phyloP scores from a whole-genome alignment of 64 coral and sea anemone genomes.

The Stylophora pistillata region DNA sequence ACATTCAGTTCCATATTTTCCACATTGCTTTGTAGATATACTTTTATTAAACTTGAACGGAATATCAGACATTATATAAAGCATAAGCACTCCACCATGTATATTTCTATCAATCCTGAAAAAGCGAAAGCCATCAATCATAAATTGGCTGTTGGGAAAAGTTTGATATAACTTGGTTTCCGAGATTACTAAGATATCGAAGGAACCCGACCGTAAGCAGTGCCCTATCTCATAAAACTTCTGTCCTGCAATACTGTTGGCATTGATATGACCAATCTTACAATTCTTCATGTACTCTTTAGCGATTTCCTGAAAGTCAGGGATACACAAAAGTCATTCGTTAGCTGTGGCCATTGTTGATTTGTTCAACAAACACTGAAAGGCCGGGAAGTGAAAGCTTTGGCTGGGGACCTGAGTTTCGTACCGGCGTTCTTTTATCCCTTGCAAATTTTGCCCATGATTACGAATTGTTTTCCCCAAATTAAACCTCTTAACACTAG shows the following conservation, averaged over 20 bases:
- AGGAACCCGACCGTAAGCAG: neutral
- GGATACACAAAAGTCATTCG: neutral
- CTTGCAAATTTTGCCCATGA: too few relatives aligned
- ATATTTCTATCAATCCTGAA: slow-evolving; percentile 23
- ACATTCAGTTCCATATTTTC: too few relatives aligned
- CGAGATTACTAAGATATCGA: slow-evolving; percentile 28
- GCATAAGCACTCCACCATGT: slow-evolving; percentile 25
- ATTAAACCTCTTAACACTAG: too few relatives aligned
- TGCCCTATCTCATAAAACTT: neutral
- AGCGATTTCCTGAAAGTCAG: slow-evolving; percentile 5
- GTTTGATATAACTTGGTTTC: slow-evolving; percentile 35
- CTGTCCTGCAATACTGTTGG: neutral
- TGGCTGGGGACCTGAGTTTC: too few relatives aligned
- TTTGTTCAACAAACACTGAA: too few relatives aligned
- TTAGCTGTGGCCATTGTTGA: neutral
- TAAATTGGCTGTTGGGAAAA: slow-evolving; percentile 44
- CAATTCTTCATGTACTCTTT: neutral
- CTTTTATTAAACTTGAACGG: neutral
- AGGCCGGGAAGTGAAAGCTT: too few relatives aligned
- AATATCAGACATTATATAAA: neutral
- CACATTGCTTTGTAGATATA: neutral
- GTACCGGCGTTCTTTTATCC: too few relatives aligned
- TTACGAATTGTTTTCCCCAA: too few relatives aligned
- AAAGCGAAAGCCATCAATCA: slow-evolving; percentile 9
- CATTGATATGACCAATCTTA: slow-evolving; percentile 43